Percentiles rank a stretch among this genome's conserved stretches.
Evolutionary conservation across 1,140 invertebrate genomes (phyloP).

Genomic region (Acromyrmex heyeri): DNA sequence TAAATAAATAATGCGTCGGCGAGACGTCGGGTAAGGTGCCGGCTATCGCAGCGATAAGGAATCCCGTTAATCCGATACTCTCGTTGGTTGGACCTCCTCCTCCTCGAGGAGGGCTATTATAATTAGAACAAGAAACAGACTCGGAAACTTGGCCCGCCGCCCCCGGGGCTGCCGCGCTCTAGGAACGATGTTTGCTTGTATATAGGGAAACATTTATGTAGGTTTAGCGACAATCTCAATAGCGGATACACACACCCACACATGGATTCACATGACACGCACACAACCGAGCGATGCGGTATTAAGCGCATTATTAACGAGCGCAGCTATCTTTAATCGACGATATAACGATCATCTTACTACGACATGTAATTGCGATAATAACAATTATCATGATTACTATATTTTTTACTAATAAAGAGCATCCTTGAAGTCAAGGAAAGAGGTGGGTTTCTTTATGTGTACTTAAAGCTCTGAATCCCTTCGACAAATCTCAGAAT

Average conservation of each 20-base stretch:
- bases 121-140: constrained; percentile 48
- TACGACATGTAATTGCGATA: constrained; percentile 47
- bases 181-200: constrained; percentile 57
- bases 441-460: constrained; percentile 23
- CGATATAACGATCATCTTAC: constrained; percentile 40
- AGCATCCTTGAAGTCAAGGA: constrained; percentile 68
- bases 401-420: constrained; percentile 87
- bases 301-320: constrained; percentile 53
- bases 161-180: constrained; percentile 11
- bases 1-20: neutral
- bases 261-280: constrained; percentile 10
- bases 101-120: constrained; percentile 23
- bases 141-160: constrained; percentile 35
- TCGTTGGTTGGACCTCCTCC: constrained; percentile 27
- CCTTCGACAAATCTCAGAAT: neutral
- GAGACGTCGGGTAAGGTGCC: neutral
- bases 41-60: constrained; percentile 29
- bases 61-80: constrained; percentile 42
- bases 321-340: constrained; percentile 50
- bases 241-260: constrained; percentile 28
- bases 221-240: constrained; percentile 63
- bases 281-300: constrained; percentile 1
- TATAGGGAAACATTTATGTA: constrained; percentile 62
- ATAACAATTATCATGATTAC: constrained; percentile 77
- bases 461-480: neutral